Evolutionary conservation across 92 coral and sea anemone species (phyloP).

Genomic region (Pocillopora meandrina): DNA sequence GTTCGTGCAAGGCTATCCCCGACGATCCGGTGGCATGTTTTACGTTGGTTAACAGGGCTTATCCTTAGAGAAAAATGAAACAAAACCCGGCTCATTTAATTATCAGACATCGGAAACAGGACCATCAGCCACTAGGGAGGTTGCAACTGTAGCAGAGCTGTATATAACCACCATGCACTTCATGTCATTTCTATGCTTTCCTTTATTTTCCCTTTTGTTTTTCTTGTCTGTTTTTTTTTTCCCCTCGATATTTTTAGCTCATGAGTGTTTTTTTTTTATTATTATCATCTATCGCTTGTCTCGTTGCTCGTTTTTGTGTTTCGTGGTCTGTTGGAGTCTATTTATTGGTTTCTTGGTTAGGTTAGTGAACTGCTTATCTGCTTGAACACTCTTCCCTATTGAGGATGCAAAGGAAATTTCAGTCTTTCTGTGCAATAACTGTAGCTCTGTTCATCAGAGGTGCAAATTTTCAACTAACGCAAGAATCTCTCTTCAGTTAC

Average conservation of each 20-base stretch:
- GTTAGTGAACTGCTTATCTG: no score
- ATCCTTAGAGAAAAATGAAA: background rate
- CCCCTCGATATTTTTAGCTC: background rate
- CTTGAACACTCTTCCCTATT: background rate
- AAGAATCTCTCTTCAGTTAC: background rate
- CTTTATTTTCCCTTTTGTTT: background rate
- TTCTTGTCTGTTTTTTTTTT: background rate
- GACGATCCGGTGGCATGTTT: background rate
- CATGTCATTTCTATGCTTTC: background rate
- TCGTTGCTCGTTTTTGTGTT: no score
- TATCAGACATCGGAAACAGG: background rate
- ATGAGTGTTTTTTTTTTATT: no score
- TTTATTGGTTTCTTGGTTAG: no score
- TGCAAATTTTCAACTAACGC: no score
- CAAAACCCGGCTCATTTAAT: background rate
- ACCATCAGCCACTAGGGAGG: no score
- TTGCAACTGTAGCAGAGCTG: background rate
- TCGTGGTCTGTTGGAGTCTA: no score
- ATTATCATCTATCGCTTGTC: no score
- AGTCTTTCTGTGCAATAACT: background rate
- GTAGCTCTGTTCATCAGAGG: no score
- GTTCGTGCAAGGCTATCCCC: constrained; percentile 1
- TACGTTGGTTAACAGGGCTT: background rate
- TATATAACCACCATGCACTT: background rate
- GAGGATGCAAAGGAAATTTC: background rate